Conservation (phyloP, 2,888 invertebrate species). For the Pycnomerus fuliginosus region DNA sequence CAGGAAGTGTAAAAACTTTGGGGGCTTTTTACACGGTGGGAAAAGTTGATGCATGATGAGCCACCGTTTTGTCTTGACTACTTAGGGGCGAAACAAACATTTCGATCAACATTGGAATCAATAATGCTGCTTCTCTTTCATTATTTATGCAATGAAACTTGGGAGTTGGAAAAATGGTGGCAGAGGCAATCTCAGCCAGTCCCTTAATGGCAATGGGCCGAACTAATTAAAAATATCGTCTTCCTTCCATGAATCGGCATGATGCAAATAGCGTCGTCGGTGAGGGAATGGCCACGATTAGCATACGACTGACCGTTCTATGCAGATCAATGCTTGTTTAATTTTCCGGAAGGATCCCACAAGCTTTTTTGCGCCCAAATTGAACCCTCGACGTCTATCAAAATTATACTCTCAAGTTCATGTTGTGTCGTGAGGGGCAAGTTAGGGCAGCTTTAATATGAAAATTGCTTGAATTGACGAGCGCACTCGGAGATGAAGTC, state of each 20-base stretch:
- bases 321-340: constrained; percentile 43
- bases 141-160: constrained; percentile 9
- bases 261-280: constrained; percentile 30
- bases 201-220: constrained; percentile 29
- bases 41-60: constrained; percentile 15
- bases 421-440: constrained; percentile 42
- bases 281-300: constrained; percentile 33
- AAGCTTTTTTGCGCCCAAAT: constrained; percentile 33
- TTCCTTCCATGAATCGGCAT: constrained; percentile 31
- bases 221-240: constrained; percentile 34
- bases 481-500: constrained; percentile 48
- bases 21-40: constrained; percentile 7
- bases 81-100: constrained; percentile 1
- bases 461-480: constrained; percentile 53
- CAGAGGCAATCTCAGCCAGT: constrained; percentile 11
- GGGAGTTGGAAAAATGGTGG: constrained; percentile 7
- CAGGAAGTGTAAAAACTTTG: too few species aligned
- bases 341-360: constrained; percentile 45
- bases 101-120: constrained; percentile 12
- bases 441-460: constrained; percentile 49
- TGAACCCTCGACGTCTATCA: constrained; percentile 45
- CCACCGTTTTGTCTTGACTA: constrained; percentile 1
- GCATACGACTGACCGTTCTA: constrained; percentile 41
- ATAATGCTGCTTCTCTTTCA: constrained; percentile 7
- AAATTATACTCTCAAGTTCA: constrained; percentile 50